Evolutionary conservation across 1,140 invertebrate species (phyloP).

Genomic region (Philaenus spumarius): DNA sequence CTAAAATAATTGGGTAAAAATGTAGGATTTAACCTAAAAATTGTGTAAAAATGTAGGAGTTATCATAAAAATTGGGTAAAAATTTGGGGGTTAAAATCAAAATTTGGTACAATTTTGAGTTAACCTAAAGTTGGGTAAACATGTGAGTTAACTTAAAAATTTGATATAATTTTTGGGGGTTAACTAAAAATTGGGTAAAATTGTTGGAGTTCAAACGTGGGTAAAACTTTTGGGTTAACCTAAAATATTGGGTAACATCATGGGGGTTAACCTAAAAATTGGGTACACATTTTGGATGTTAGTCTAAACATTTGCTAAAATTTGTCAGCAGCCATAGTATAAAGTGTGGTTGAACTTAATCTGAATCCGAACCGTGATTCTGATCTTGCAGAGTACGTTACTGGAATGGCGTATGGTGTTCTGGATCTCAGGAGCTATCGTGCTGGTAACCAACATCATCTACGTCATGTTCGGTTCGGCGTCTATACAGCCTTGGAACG

Average conservation of each 20-base stretch:
- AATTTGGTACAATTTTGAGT: too few relatives aligned
- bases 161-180: too few relatives aligned
- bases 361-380: constrained; percentile 5
- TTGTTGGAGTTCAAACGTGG: background rate
- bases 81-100: too few relatives aligned
- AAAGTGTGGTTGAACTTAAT: background rate
- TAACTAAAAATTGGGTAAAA: too few relatives aligned
- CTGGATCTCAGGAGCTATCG: constrained; percentile 69
- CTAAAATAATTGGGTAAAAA: too few relatives aligned
- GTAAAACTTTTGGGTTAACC: background rate
- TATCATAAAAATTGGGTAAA: too few relatives aligned
- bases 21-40: too few relatives aligned
- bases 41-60: too few relatives aligned
- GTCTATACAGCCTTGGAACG: constrained; percentile 65
- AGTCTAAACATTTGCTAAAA: background rate
- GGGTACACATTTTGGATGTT: background rate
- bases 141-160: too few relatives aligned
- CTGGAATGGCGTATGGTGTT: constrained; percentile 75
- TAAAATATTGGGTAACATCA: background rate
- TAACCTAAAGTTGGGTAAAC: too few relatives aligned
- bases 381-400: constrained; percentile 55
- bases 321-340: background rate
- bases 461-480: constrained; percentile 65
- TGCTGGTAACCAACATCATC: constrained; percentile 61
- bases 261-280: too few relatives aligned